Percentiles rank a stretch among this genome's conserved stretches.
These are phyloP conservation scores for Potamilus streckersoni DNA, from an alignment of 1,140 invertebrate genomes.

Conservation along the genomic window DNA sequence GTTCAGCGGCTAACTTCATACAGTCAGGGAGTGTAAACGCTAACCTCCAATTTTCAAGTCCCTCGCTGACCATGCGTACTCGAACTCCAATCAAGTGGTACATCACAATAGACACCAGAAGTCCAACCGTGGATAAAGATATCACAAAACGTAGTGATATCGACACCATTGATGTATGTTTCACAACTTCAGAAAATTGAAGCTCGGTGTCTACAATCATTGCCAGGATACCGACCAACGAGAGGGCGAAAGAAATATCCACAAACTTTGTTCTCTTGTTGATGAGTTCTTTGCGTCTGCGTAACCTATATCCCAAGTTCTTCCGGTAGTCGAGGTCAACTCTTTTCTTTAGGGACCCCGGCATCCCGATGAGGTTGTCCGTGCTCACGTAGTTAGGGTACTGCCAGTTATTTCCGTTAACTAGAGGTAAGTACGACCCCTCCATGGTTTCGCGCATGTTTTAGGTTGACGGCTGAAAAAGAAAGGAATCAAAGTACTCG, in stretches of 20 bases:
- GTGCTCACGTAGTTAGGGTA: constrained; percentile 54
- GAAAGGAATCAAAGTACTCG: no score
- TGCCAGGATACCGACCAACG: constrained; percentile 46
- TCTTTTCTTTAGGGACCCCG: constrained; percentile 11
- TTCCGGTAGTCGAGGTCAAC: constrained; percentile 31
- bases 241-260: constrained; percentile 48
- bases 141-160: constrained; percentile 44
- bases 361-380: constrained; percentile 37
- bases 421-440: constrained; percentile 28
- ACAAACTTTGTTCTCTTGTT: constrained; percentile 46
- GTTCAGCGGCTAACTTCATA: constrained; percentile 42
- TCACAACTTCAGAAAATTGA: constrained; percentile 35
- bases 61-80: constrained; percentile 48
- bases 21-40: constrained; percentile 45
- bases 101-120: constrained; percentile 43
- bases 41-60: constrained; percentile 52
- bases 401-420: constrained; percentile 28
- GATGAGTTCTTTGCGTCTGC: constrained; percentile 50
- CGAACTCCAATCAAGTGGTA: constrained; percentile 51
- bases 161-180: constrained; percentile 28
- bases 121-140: constrained; percentile 43
- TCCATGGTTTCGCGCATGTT: constrained; percentile 14
- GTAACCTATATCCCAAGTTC: constrained; percentile 50
- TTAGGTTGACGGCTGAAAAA: no score
- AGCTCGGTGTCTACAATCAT: constrained; percentile 55